Base-by-base conservation (phyloP, 2,113 vertebrate genomes). In the Ophthalmolycus amberensis region DNA sequence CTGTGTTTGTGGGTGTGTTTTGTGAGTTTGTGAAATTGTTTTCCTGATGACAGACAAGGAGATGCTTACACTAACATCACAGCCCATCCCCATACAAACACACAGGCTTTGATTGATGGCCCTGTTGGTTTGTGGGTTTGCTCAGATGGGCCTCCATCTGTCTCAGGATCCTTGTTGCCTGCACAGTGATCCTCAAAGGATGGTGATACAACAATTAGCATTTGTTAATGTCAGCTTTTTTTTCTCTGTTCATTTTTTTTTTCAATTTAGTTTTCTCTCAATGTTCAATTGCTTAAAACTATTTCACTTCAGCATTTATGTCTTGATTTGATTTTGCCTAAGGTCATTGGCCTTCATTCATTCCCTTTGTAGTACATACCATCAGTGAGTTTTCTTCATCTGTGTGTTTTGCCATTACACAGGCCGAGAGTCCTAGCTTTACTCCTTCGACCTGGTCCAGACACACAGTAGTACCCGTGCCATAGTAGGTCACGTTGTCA, bases 71-170 rank as follows among this genome's bases (percentile, higher is more conserved):
- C 76, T 83, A 89, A 79, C 80, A 73, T 83, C 71, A 66, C 63
- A 82, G 67, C 75, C 44, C 71, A 67, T 82, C 78, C 75, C 77
- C 50, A 68, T 79, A 75, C 70, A 79, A 87, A 80, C 14, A 10
- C 52, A 37, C 25, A 46, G 79, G 75, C 77, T 88, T 83, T 90
- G 89, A 93, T 92, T 88, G 86, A 90, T 90, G 84, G 78, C 71
- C 82, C 80, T 80, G 87, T 90, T 77, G 84, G 85, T 83, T 87
- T 89, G 83, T 82, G 74, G 84, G 83, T 81, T 88, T 89, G 81
- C 75, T 87, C 78, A 87, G 77, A 87, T 82, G 80, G 59, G 62
- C 79, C 80, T 92, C 88, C 88, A 88, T 94, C 90, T 93, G 89
- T 82, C 79, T 85, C 78, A 64, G 54, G 48, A 83, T 87, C 73